Conservation (phyloP, 2,888 invertebrate genomes). For the Panopea generosa region DNA sequence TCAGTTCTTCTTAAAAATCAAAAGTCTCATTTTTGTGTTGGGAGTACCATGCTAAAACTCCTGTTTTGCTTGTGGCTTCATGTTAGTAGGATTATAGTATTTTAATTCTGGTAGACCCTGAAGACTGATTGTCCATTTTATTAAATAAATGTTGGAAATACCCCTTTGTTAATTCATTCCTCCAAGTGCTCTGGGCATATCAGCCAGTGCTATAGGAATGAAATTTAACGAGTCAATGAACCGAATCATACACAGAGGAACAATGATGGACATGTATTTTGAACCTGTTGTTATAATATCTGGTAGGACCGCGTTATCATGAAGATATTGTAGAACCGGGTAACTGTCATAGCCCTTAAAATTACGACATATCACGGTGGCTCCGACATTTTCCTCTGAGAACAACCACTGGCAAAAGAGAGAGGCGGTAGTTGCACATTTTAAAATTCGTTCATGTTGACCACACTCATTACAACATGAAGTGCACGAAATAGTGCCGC, state of each 20-base stretch:
- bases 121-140: constrained; percentile 30
- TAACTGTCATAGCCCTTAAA: constrained; percentile 33
- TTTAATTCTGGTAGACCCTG: constrained; percentile 23
- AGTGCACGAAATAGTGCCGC: constrained; percentile 1
- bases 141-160: constrained; percentile 51
- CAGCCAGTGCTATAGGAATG: constrained; percentile 45
- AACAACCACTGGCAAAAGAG: constrained; percentile 34
- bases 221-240: constrained; percentile 46
- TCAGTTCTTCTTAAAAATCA: constrained; percentile 38
- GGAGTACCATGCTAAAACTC: constrained; percentile 18
- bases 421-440: constrained; percentile 1
- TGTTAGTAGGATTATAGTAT: constrained; percentile 36
- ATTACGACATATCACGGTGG: constrained; percentile 34
- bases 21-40: constrained; percentile 18
- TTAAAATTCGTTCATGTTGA: constrained; percentile 24
- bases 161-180: constrained; percentile 36
- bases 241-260: constrained; percentile 14
- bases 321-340: constrained; percentile 24
- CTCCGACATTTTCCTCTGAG: constrained; percentile 17
- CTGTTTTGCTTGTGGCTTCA: constrained; percentile 28
- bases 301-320: constrained; percentile 22
- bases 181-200: constrained; percentile 41
- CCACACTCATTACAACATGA: constrained; percentile 28
- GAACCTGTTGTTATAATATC: constrained; percentile 33
- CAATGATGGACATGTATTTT: constrained; percentile 22